Conservation (phyloP, 2,113 vertebrate species). For the Pleuronectes platessa region DNA sequence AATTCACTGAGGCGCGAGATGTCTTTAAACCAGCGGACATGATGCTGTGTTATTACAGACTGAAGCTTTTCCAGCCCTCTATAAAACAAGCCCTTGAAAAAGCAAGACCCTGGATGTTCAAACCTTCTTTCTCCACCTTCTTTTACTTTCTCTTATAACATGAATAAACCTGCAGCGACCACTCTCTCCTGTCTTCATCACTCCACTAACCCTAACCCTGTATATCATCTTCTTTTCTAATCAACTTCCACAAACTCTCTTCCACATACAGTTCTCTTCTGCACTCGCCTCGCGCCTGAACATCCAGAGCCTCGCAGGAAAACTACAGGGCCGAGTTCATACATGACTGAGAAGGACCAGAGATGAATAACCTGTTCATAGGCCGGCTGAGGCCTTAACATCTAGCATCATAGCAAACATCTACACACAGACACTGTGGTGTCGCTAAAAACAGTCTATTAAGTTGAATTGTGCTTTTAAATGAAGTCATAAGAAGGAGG, state of each 20-base stretch:
- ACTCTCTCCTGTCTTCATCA: too few species aligned
- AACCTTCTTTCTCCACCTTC: neutral
- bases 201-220: neutral
- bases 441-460: conserved; percentile 57
- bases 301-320: conserved; percentile 40
- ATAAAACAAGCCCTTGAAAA: conserved; percentile 61
- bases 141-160: conserved; percentile 11
- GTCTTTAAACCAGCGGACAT: neutral
- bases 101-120: conserved; percentile 45
- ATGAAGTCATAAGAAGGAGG: conserved; percentile 44
- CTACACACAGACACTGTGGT: conserved; percentile 36
- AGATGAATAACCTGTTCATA: neutral
- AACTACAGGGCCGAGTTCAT: neutral
- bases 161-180: conserved; percentile 1
- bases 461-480: conserved; percentile 79
- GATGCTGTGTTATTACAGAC: conserved; percentile 12
- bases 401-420: conserved; percentile 43
- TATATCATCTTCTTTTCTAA: neutral
- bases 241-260: conserved; percentile 59
- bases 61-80: conserved; percentile 33
- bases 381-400: conserved; percentile 46
- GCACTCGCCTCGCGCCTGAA: neutral
- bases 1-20: neutral
- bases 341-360: neutral
- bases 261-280: conserved; percentile 22